Base-by-base conservation (phyloP, 37 sponge, comb jelly and placozoan species). In the Amphimedon queenslandica region DNA sequence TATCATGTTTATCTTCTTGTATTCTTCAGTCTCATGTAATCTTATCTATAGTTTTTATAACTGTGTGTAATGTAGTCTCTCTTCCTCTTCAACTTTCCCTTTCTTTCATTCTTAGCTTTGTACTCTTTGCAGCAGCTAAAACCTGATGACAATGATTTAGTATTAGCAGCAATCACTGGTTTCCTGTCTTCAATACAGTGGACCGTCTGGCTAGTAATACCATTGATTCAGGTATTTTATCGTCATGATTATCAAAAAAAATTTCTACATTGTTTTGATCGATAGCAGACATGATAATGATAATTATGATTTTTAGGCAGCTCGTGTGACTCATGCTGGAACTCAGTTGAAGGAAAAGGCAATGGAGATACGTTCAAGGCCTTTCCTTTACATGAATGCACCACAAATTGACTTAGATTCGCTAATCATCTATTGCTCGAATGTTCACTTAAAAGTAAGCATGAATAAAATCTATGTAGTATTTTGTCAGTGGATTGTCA, bases 331-430 rank as follows among this genome's bases (percentile, higher is more conserved):
- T 16, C 38, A 60, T 0, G 73, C 79, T 21, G 82, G 86, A 30
- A 56, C 29, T 13, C 34, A 42, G 42, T 55, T 90, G 55, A 73
- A 66, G 47, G 77, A 77, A 57, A 36, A 57, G 0, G 82, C 78
- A 2, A 31, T 76, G 69, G 86, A 90, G 63, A 42, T 90, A 27
- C 42, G 87, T 11, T 67, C 91, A 0, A 71, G 91, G 0, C 91
- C 91, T 10, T 90, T 80, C 70, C 64, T 69, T 75, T 90, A 90
- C 74, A 42, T 32, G 11, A 86, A 90, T 63, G 82, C 87, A 28
- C 78, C 87, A 1, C 86, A 82, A 40, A 57, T 82, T 28, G 83
- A 82, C 43, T 64, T 90, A n/a, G 91, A 90, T 71, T 90, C 91
- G 27, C n/a, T 90, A 29, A 66, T 85, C 42, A 61, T 66, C 47